Percentiles rank a stretch among this genome's conserved stretches.
phyloP scores from a whole-genome alignment of 2,888 invertebrate species.

The Lochmaea crataegi region DNA sequence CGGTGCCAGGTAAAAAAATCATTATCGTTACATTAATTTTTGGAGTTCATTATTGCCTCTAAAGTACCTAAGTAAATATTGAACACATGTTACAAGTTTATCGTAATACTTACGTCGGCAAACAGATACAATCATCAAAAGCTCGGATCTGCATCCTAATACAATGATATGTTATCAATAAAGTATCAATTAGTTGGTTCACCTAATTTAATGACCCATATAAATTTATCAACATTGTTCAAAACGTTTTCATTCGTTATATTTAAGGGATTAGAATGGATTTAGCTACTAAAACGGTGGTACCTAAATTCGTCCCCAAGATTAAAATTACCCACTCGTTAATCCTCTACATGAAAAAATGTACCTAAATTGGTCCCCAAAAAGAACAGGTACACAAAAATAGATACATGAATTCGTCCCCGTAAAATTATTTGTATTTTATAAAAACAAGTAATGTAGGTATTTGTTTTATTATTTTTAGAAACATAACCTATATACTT shows the following conservation, averaged over 20 bases:
- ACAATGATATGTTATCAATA: constrained; percentile 31
- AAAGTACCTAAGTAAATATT: constrained; percentile 48
- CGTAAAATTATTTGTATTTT: too few species aligned
- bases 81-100: constrained; percentile 46
- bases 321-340: too few species aligned
- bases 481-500: too few species aligned
- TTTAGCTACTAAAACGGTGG: background rate
- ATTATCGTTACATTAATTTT: constrained; percentile 40
- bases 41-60: constrained; percentile 40
- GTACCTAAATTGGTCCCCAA: too few species aligned
- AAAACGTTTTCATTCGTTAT: constrained; percentile 6
- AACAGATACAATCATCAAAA: constrained; percentile 29
- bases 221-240: constrained; percentile 3
- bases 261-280: constrained; percentile 6
- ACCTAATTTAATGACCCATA: constrained; percentile 24
- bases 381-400: too few species aligned
- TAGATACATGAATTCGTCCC: too few species aligned
- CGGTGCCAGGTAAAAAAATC: constrained; percentile 14
- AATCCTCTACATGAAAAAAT: too few species aligned
- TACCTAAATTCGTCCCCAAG: too few species aligned
- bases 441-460: too few species aligned
- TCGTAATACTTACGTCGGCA: constrained; percentile 24
- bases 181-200: constrained; percentile 32
- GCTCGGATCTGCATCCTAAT: constrained; percentile 21
- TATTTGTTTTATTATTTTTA: too few species aligned